phyloP scores from a whole-genome alignment of 2,113 vertebrate species.

The Microtus pennsylvanicus region DNA sequence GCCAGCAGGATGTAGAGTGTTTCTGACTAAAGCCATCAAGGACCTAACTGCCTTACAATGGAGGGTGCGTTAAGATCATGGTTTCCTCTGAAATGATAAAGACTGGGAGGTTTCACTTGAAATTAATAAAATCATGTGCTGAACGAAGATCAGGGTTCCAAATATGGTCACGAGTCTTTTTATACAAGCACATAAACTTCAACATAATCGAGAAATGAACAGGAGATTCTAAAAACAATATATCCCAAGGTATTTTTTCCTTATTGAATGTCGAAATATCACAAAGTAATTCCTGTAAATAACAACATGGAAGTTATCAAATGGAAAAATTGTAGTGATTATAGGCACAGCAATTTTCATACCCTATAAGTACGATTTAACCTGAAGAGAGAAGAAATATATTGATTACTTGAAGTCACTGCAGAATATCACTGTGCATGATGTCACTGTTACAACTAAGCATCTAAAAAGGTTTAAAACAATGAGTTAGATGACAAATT shows the following conservation, averaged over 20 bases:
- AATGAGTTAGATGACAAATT: background rate
- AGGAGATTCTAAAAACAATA: background rate
- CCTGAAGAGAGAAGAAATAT: background rate
- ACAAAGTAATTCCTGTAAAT: conserved; percentile 37
- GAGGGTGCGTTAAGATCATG: background rate
- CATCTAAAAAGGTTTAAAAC: conserved; percentile 11
- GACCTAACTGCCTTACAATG: background rate
- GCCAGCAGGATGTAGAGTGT: background rate
- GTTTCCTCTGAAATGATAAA: conserved; percentile 1
- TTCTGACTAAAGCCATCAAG: conserved; percentile 47
- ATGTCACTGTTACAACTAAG: background rate
- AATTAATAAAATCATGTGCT: conserved; percentile 10
- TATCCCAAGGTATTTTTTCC: background rate
- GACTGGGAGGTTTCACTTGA: background rate
- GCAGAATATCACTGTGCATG: background rate
- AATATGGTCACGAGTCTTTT: background rate
- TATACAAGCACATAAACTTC: background rate
- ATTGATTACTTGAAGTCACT: background rate
- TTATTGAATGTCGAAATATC: background rate
- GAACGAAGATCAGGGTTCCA: background rate
- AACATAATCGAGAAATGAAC: background rate
- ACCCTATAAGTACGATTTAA: background rate
- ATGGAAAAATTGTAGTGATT: background rate
- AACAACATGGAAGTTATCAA: background rate
- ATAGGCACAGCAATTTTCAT: background rate